Evolutionary conservation across 1,140 invertebrate genomes (phyloP), one percentile per base, ranked within the genome.

Genomic region (Meteorus sp.): DNA sequence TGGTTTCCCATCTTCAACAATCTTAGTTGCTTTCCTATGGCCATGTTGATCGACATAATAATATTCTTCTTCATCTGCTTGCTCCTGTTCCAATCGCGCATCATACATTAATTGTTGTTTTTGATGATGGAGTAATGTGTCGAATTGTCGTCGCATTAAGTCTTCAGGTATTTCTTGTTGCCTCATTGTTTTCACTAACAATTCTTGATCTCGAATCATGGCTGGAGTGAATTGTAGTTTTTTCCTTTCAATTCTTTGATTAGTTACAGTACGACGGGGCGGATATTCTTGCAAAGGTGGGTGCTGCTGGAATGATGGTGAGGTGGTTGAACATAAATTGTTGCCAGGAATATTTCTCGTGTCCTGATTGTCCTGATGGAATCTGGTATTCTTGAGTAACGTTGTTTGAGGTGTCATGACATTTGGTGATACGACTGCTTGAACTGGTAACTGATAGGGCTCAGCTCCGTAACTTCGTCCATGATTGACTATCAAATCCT

Each of bases 121-220:
- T 25, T 78, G 76, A 9, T 78, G 75, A 22, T 64, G 64, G 8
- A 78, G 29, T 31, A 78, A 55, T 1, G 57, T 41, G 1, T 75
- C 70, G 33, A 76, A 78, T 25, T 78, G 76, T 1, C 75, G 69
- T 8, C 29, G 63, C 51, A 78, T 72, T 4, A 77, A 35, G 0
- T 72, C 61, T 5, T 75, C 59, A 1, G 64, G 48, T n/a, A 75
- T 60, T 0, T 65, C 60, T 31, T 78, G 76, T n/a, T 75, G 73
- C 6, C 53, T 66, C 71, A 78, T 67, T 0, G 64, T 66, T 3
- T 55, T 25, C 7, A 78, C 31, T 1, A 78, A 33, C 22, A 67
- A 15, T 22, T 77, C 74, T 35, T 78, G 76, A 45, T 78, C 75
- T 2, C 54, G 63, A 19, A 77, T 63, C 76, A 78, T 78, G 4